Conservation (phyloP, 2,888 invertebrate genomes). For the Dicranocentrus wangi region DNA sequence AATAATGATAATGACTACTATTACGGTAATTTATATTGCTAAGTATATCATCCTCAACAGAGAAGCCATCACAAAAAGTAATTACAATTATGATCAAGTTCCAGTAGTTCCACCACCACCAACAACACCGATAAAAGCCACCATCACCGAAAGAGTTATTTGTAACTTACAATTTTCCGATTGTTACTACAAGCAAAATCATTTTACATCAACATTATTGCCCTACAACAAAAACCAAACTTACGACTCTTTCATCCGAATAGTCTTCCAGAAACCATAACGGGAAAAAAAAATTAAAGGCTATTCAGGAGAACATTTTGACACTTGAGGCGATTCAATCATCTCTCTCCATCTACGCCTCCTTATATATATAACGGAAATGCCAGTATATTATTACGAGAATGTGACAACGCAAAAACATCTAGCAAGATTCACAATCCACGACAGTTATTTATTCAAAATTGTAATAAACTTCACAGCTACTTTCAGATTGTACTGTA, state of each 20-base stretch:
- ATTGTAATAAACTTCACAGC: no score
- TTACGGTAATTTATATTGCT: slow-evolving; percentile 28
- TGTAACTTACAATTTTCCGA: slow-evolving; percentile 15
- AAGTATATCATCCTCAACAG: slow-evolving; percentile 28
- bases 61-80: slow-evolving; percentile 31
- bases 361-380: neutral
- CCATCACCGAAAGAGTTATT: slow-evolving; percentile 5
- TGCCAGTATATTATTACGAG: neutral
- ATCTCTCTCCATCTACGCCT: no score
- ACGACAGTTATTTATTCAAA: no score
- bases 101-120: slow-evolving; percentile 28
- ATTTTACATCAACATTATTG: neutral
- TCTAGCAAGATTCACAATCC: no score
- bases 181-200: slow-evolving; percentile 24
- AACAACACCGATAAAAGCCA: slow-evolving; percentile 7
- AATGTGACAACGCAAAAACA: no score
- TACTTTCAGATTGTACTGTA: no score
- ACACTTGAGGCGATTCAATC: neutral
- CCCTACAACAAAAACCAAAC: neutral
- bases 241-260: slow-evolving; percentile 47
- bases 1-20: slow-evolving; percentile 59
- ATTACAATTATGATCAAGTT: slow-evolving; percentile 26
- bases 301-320: slow-evolving; percentile 48
- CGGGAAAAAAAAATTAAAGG: slow-evolving; percentile 32
- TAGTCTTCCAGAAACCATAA: slow-evolving; percentile 55